Base-by-base conservation (phyloP, 1,140 invertebrate species). In the Aradophagus sp. region DNA sequence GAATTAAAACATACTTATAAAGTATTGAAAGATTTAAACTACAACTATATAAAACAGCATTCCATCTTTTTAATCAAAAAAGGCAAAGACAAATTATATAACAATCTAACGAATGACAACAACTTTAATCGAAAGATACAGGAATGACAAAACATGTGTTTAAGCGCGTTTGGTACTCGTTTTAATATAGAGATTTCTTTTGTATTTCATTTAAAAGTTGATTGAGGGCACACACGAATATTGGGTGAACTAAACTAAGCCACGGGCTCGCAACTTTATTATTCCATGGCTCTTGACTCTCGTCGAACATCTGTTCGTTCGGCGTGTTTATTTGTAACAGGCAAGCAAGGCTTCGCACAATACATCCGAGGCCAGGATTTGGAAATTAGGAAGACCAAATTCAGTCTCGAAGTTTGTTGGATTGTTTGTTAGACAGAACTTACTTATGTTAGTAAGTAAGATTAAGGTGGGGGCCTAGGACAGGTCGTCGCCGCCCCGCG, bases 361-460 rank as follows among this genome's bases (percentile, higher is more conserved):
- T 80, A 82, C 77, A 85, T 82, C 77, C 77, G 80, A 85, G 80
- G 78, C 78, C 78, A 82, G 77, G 80, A 79, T 78, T 74, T 73
- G 68, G 76, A 75, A 75, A 79, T 77, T 42, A 78, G 77, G 76
- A 75, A 77, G 70, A 77, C 56, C 69, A 75, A 69, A 77, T 75
- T 83, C 80, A 81, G 77, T 83, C 66, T 77, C 69, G 78, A 70
- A 78, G 72, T 72, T 73, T 80, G 71, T 82, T 76, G 81, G 81
- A 85, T 84, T 84, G 78, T 81, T 84, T 85, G 83, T 86, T 85
- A 85, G 84, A 83, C 74, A 86, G 82, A 84, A 86, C 84, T 86
- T 86, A 86, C 84, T 86, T 85, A 85, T 86, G 84, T 86, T 86
- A 85, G 84, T 86, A 86, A 86, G 84, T 85, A 86, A 85, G 79